phyloP scores from a whole-genome alignment of 1,140 invertebrate genomes.

The Lysiphlebus fabarum region DNA sequence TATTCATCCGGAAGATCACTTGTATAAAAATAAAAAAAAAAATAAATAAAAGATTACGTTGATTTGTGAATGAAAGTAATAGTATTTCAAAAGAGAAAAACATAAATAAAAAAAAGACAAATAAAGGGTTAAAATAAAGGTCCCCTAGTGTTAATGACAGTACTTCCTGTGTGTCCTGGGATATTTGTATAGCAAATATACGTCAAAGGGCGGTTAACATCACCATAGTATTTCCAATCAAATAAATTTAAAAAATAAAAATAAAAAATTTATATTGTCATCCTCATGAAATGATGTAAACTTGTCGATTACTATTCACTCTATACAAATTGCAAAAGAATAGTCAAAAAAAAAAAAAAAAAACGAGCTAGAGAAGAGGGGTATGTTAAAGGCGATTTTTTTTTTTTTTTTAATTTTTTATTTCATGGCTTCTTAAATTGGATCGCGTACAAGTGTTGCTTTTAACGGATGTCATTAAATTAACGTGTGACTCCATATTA shows the following conservation, averaged over 20 bases:
- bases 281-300: background rate
- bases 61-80: background rate
- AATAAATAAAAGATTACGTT: no score
- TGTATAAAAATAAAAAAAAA: no score
- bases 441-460: conserved; percentile 50
- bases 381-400: no score
- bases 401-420: no score
- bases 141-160: conserved; percentile 37
- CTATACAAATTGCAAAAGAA: conserved; percentile 42
- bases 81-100: background rate
- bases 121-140: conserved; percentile 18
- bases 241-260: conserved; percentile 14
- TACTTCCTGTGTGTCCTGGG: conserved; percentile 30
- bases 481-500: conserved; percentile 51
- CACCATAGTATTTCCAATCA: conserved; percentile 1
- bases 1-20: no score
- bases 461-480: conserved; percentile 54
- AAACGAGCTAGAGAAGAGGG: conserved; percentile 30
- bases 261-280: conserved; percentile 17
- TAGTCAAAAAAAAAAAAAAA: conserved; percentile 25
- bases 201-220: background rate
- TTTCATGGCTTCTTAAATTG: conserved; percentile 51
- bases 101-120: background rate
- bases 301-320: conserved; percentile 27
- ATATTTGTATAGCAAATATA: conserved; percentile 7